Evolutionary conservation across 2,797 vertebrate genomes (phyloP), one percentile per base, ranked within the genome.

Genomic region (Cynopterus sphinx): DNA sequence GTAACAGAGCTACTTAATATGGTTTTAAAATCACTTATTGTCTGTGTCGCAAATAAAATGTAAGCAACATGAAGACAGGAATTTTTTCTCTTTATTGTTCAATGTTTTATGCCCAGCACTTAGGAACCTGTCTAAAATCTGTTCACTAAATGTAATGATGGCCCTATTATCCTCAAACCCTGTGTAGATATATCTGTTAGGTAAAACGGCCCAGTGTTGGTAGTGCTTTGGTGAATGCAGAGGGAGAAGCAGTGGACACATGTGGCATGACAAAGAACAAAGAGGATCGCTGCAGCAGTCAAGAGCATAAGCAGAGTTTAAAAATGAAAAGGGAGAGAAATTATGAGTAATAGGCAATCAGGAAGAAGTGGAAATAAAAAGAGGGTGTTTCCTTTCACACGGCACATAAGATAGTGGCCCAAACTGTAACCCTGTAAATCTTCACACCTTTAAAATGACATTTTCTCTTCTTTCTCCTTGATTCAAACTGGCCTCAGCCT

Each of bases 91-190:
- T 65, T 22, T 19, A 21, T 68, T 71, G 5, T 73, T 88, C 73
- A 51, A 3, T 43, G 17, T 3, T 26, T 57, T 84, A 61, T 46
- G n/a, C 39, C 31, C 24, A 22, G 26, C 13, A 63, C 17, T 33
- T 67, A 65, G 63, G 71, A 84, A 75, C 88, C 74, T 61, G 26
- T 65, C 59, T 13, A 49, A 83, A 83, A 53, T 39, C 31, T 53
- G 4, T 41, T n/a, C 36, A 22, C 59, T 67, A 65, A 89, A 70
- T 49, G 36, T 22, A 59, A 26, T 53, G 22, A 24, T n/a, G 22
- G 15, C 46, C 10, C 46, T 28, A 57, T 55, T 26, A 73, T n/a
- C 67, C 61, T 91, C 31, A 43, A 13, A 33, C 1, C 9, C 6
- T 6, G 1, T 57, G 31, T 2, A 36, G 43, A 43, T 21, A 43